These are phyloP conservation scores for Clitarchus hookeri DNA, from an alignment of 2,888 invertebrate genomes.

Conservation along the genomic window DNA sequence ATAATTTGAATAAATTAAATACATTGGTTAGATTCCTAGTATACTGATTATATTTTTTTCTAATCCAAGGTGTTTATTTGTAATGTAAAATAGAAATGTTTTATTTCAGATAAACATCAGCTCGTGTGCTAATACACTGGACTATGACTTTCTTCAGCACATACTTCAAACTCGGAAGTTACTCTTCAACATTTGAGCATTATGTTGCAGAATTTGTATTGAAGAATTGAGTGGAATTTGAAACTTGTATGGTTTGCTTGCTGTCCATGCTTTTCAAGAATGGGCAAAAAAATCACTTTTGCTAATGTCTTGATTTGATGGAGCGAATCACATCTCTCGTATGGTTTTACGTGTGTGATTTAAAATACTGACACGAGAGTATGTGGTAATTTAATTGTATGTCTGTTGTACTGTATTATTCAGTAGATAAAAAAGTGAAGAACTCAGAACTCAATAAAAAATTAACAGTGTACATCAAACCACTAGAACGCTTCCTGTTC, in stretches of 20 bases:
- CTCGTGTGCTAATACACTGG: not conserved
- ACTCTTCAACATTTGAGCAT: not conserved
- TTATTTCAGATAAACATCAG: not conserved
- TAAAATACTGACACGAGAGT: not conserved
- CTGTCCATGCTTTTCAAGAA: not conserved
- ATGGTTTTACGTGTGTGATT: not conserved
- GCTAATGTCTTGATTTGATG: not conserved
- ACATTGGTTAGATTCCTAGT: too few species aligned
- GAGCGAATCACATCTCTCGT: not conserved
- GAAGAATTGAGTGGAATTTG: not conserved
- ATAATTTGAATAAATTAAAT: too few species aligned
- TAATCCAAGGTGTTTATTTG: not conserved
- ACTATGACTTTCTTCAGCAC: not conserved
- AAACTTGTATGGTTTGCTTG: not conserved
- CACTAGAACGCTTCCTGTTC: not conserved
- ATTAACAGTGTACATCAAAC: conserved; percentile 11
- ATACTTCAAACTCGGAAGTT: not conserved
- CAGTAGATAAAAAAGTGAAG: not conserved
- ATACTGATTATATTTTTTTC: too few species aligned
- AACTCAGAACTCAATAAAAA: not conserved
- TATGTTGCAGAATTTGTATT: not conserved
- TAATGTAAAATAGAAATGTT: not conserved
- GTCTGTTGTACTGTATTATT: conserved; percentile 2
- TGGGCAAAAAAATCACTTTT: not conserved
- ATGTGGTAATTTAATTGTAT: conserved; percentile 10